Percentiles rank a stretch among this genome's conserved stretches.
phyloP scores from a whole-genome alignment of 2,113 vertebrate genomes.

The Tragelaphus buxtoni region DNA sequence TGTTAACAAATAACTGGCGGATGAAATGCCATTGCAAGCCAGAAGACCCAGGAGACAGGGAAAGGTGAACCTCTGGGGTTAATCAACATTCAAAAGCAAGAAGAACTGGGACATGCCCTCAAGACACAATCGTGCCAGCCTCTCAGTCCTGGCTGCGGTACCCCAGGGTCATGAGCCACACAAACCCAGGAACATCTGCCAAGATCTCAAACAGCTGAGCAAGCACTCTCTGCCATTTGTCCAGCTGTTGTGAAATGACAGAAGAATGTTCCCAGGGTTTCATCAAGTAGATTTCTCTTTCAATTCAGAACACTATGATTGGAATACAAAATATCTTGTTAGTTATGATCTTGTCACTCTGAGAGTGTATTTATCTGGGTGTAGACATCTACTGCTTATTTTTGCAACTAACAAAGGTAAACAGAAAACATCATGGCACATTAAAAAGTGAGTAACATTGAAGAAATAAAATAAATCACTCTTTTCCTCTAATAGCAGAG shows the following conservation, averaged over 20 bases:
- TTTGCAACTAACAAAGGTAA: slow-evolving; percentile 23
- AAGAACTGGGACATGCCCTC: not conserved
- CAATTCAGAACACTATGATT: not conserved
- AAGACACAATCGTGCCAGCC: not conserved
- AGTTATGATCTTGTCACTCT: not conserved
- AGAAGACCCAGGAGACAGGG: not conserved
- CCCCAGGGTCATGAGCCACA: not conserved
- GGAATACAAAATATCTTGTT: slow-evolving; percentile 16
- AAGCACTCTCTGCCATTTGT: slow-evolving; percentile 43
- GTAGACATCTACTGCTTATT: not conserved
- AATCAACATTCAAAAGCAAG: not conserved
- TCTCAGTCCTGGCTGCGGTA: not conserved
- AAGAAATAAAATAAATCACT: slow-evolving; percentile 38
- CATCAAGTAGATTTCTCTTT: not conserved
- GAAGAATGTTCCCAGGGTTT: slow-evolving; percentile 1
- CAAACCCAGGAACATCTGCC: slow-evolving; percentile 16
- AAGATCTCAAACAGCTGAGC: slow-evolving; percentile 44
- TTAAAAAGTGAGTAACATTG: not conserved
- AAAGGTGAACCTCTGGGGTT: not conserved
- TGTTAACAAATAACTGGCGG: not conserved
- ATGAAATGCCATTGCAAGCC: not conserved
- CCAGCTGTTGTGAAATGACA: slow-evolving; percentile 46
- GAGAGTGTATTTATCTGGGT: slow-evolving; percentile 6
- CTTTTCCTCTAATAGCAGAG: not conserved
- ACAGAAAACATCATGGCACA: not conserved